Evolutionary conservation across 2,797 vertebrate genomes (phyloP), one percentile per base, ranked within the genome.

Genomic region (Leptodactylus fallax): DNA sequence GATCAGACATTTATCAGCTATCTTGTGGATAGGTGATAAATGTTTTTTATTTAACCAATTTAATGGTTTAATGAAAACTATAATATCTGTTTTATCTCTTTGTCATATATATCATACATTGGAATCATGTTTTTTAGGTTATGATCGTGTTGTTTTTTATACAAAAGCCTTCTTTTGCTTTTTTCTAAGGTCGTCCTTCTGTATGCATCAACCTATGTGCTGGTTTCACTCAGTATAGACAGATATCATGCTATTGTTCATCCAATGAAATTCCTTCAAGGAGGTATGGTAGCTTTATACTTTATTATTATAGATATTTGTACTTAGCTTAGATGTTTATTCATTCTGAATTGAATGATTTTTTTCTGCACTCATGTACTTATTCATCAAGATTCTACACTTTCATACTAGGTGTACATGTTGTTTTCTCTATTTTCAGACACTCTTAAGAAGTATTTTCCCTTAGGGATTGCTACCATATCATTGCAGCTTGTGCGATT

Each of bases 251-350:
- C 95, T 91, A 95, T 96, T 1, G 93, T 95, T 49, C 91, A 96
- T 88, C 95, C 95, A 49, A 95, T 95, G 94, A 95, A 95, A 89
- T 95, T 96, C 92, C 91, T 94, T 83, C 95, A 96, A 93, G 93
- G 94, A 95, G 95, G 95, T 96, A 91, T 91, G 94, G 10, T 7
- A 67, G n/a, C 12, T 17, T 56, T 80, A 0, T 7, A n/a, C 12
- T 23, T 51, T 36, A 51, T 60, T 61, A 12, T 47, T 23, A 47
- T 23, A 36, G 23, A 19, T 45, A n/a, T 3, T 47, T 61, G 19
- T 80, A 47, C 36, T 45, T 11, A 21, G 5, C 11, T 23, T 21
- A 17, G 13, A 14, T 16, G n/a, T 61, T 76, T 72, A 60, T 36
- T 81, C 12, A 47, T 49, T 23, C 6, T 1, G 2, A 63, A 3